Evolutionary conservation across 92 coral and sea anemone genomes (phyloP), one percentile per base, ranked within the genome.

Genomic region (Ricordea florida): DNA sequence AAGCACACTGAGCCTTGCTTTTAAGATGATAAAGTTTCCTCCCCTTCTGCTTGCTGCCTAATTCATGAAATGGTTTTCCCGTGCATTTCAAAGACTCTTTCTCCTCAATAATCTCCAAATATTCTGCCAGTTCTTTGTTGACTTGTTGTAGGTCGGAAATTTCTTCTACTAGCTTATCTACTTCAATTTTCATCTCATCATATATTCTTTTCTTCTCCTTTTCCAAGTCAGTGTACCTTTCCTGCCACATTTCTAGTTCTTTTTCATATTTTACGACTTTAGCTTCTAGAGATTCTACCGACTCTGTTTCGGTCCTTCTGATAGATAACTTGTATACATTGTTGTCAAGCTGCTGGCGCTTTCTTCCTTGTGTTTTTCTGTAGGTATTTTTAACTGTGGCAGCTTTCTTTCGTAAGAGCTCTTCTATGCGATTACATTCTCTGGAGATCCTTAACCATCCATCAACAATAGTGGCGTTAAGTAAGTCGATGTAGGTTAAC

Each of bases 1-100:
- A 22, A 13, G 85, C 85, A 78, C 90, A 85, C 50, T 85, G 85
- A 1, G 83, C 87, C 26, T 52, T 59, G 68, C 66, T 79, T 69
- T 80, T 58, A 0, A 80, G 79, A 37, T 49, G 72, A 1, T 5
- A 10, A 0, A 85, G 77, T 53, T 72, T 71, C 25, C 85, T 78
- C 46, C 70, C 81, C 34, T 35, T 16, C 35, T 76, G 83, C 48
- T 66, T 66, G 6, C 34, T 33, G 0, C 80, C 74, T 13, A 68
- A 18, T 20, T 84, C 74, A 52, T 24, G 53, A 2, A 61, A 6
- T 57, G 70, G 61, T 85, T 63, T 85, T 0, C 76, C 90, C 22
- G 62, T 22, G 49, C 69, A 62, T 46, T 59, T 73, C 17, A 76
- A 26, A 2, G 79, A 9, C 10, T 41, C 76, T 17, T 67, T 66